Evolutionary conservation across 2,113 vertebrate species (phyloP), one percentile per base, ranked within the genome.

Genomic region (Antigone vipio): DNA sequence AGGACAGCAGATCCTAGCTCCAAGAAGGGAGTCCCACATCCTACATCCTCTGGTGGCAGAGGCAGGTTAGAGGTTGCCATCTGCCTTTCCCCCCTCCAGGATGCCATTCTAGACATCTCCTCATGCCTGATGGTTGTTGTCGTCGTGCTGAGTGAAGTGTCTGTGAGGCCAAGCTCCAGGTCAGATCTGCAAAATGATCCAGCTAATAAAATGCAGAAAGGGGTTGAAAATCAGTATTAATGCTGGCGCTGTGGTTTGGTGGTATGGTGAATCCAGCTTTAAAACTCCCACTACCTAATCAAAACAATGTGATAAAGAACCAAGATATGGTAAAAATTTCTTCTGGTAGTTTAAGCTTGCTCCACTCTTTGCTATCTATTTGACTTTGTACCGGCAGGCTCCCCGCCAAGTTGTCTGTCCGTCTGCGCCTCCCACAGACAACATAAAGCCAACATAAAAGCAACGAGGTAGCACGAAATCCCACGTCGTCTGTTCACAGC

Each of bases 341-440:
- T 18, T 72, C 66, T 73, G 29, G 42, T 42, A 64, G 64, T 55
- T 91, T 24, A 91, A 86, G 32, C 12, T 76, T 42, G 24, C 45
- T 85, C 66, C 34, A 27, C 21, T 79, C 35, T 60, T 80, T 60
- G 77, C 80, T 91, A 72, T 76, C 44, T 56, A 27, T 38, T 81
- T 0, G 0, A 53, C 24, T 64, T 52, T 38, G 42, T 15, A 68
- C 11, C 75, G 69, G 52, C 81, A 95, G 84, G 74, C 84, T 73
- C 71, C 77, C 12, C 35, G 77, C 44, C 44, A 96, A 89, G 58
- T 73, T 74, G 91, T 82, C 73, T 85, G 35, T 94, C 95, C 94
- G 60, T 27, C 74, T 38, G 16, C 72, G 52, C 52, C 44, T 79
- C 87, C 40, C 62, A 64, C 21, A 72, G 73, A 81, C 85, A 91